These are phyloP conservation scores for Stigmatopora argus DNA, from an alignment of 2,113 vertebrate genomes.

Conservation along the genomic window DNA sequence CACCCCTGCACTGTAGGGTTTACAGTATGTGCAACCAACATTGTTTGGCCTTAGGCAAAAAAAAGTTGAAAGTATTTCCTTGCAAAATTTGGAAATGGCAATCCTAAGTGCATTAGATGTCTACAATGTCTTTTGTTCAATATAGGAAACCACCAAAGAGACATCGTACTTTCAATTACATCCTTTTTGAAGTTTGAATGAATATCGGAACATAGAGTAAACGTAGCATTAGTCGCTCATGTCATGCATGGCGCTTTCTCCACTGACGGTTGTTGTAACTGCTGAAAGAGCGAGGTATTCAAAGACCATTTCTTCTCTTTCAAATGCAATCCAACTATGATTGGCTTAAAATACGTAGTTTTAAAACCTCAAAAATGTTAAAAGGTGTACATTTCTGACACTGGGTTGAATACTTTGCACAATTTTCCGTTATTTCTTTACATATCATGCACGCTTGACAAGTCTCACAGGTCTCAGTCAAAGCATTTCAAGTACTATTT, in stretches of 20 bases:
- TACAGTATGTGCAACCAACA: too few species aligned
- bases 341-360: background rate
- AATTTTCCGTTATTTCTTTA: slow-evolving; percentile 19
- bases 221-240: background rate
- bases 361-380: slow-evolving; percentile 9
- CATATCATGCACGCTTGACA: slow-evolving; percentile 38
- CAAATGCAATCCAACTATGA: background rate
- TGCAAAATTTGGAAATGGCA: too few species aligned
- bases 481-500: slow-evolving; percentile 54
- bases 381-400: slow-evolving; percentile 17
- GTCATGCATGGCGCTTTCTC: background rate
- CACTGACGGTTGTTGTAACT: background rate
- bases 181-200: background rate
- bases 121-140: too few species aligned
- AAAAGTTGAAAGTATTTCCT: too few species aligned
- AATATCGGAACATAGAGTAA: background rate
- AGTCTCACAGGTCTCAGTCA: slow-evolving; percentile 31
- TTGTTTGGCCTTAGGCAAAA: too few species aligned
- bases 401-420: slow-evolving; percentile 18
- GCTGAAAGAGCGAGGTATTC: background rate
- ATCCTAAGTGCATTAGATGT: too few species aligned
- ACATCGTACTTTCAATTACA: background rate
- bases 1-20: too few species aligned
- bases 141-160: too few species aligned
- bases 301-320: background rate